phyloP scores from a whole-genome alignment of 2,113 vertebrate species.

The Amazona vittata region DNA sequence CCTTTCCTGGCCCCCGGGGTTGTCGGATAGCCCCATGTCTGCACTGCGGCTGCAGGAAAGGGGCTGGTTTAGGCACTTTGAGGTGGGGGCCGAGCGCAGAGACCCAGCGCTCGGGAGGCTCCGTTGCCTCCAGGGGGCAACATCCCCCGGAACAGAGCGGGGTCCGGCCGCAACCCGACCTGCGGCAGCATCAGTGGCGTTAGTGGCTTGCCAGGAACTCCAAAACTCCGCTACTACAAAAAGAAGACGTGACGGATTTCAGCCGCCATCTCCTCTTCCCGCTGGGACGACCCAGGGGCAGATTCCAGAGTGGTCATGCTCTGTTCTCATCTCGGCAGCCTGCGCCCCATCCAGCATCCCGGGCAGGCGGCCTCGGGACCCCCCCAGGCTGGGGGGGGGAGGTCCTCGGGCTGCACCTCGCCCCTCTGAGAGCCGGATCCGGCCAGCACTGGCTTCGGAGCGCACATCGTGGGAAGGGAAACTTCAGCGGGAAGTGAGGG shows the following conservation, averaged over 20 bases:
- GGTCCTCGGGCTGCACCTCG: background rate
- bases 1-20: background rate
- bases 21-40: background rate
- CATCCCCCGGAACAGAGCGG: background rate
- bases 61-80: background rate
- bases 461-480: accelerated
- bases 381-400: background rate
- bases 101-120: background rate
- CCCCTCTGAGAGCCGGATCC: background rate
- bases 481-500: too few species aligned
- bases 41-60: background rate
- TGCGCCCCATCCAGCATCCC: background rate
- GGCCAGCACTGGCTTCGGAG: background rate
- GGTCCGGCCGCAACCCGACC: background rate
- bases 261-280: background rate
- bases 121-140: background rate
- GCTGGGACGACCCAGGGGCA: background rate
- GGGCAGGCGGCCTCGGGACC: background rate
- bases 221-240: background rate
- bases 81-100: background rate
- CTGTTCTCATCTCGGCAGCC: background rate
- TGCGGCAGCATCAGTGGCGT: background rate
- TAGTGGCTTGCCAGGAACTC: background rate
- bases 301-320: background rate
- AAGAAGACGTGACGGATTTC: background rate